Evolutionary conservation across 2,888 invertebrate genomes (phyloP).

Genomic region (Bedellia somnulentella): DNA sequence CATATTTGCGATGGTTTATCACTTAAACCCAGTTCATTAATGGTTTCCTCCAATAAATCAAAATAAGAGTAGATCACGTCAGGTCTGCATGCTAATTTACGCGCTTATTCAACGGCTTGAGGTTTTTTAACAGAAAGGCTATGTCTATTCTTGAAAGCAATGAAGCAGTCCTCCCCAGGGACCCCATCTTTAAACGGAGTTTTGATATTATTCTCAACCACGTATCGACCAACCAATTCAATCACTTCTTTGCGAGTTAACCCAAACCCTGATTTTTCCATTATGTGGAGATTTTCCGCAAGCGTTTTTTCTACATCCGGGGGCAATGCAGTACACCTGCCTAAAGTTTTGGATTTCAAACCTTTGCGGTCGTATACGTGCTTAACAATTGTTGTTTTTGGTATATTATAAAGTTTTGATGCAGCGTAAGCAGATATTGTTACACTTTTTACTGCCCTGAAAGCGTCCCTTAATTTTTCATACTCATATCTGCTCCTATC

Average conservation of each 20-base stretch:
- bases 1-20: conserved; percentile 12
- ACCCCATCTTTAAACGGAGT: conserved; percentile 15
- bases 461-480: conserved; percentile 6
- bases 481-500: not conserved
- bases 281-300: conserved; percentile 11
- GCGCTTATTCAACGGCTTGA: conserved; percentile 13
- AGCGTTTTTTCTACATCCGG: conserved; percentile 12
- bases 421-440: conserved; percentile 9
- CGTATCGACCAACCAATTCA: conserved; percentile 12
- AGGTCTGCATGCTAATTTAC: conserved; percentile 14
- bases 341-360: conserved; percentile 9
- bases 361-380: conserved; percentile 12
- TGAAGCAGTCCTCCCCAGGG: conserved; percentile 16
- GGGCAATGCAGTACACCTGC: conserved; percentile 13
- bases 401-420: conserved; percentile 11
- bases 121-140: conserved; percentile 15
- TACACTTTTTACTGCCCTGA: conserved; percentile 9
- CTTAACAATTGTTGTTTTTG: conserved; percentile 10
- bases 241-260: conserved; percentile 15
- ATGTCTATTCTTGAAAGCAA: conserved; percentile 12
- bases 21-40: conserved; percentile 9
- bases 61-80: conserved; percentile 13
- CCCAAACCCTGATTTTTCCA: conserved; percentile 19
- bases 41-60: conserved; percentile 11
- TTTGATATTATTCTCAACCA: conserved; percentile 12